Conservation (phyloP, 2,113 vertebrate genomes). For the Emydocephalus ijimae region DNA sequence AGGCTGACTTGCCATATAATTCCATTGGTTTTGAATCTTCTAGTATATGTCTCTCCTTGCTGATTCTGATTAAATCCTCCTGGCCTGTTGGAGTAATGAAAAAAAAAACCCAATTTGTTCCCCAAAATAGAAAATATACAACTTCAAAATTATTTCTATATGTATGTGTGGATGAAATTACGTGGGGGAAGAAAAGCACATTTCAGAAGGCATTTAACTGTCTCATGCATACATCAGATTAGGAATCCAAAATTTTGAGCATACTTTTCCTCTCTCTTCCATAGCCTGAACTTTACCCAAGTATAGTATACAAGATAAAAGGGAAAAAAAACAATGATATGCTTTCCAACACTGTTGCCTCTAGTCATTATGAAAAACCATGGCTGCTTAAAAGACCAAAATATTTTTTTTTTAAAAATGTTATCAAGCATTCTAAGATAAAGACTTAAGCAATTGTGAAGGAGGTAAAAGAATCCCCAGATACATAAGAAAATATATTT, state of each 20-base stretch:
- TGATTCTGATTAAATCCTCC: neutral
- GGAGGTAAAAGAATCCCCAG: neutral
- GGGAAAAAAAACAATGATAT: neutral
- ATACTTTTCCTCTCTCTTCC: neutral
- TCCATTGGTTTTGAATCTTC: neutral
- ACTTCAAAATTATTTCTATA: neutral
- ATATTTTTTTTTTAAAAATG: neutral
- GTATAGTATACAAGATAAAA: neutral
- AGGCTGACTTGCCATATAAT: neutral
- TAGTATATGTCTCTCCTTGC: neutral
- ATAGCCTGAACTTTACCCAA: neutral
- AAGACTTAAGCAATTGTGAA: neutral
- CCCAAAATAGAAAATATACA: neutral
- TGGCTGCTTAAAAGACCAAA: neutral
- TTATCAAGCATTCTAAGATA: neutral
- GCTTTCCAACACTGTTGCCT: neutral
- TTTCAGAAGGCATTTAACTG: neutral
- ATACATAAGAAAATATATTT: neutral
- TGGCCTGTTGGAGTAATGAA: neutral
- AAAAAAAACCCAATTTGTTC: neutral
- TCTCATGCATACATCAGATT: neutral
- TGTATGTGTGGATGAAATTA: neutral
- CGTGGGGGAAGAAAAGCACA: neutral
- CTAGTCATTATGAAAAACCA: neutral
- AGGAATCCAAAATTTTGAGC: neutral